Percentiles rank a stretch among this genome's conserved stretches.
These are phyloP conservation scores for Melanostoma scalare DNA, from an alignment of 2,888 invertebrate species.

Conservation along the genomic window DNA sequence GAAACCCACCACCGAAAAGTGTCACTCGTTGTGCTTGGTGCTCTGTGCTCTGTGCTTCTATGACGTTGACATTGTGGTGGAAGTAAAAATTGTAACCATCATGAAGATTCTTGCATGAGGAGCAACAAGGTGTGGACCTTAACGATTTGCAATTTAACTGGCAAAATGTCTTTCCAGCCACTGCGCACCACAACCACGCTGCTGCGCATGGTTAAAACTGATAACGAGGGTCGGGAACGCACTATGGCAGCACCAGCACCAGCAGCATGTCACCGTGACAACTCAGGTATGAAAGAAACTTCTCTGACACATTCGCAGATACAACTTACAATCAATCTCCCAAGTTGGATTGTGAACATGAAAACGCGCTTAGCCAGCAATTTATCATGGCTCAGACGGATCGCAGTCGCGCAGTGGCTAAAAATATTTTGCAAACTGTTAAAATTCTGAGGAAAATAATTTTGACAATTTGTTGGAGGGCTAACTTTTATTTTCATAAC, in stretches of 20 bases:
- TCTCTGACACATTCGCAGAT: constrained; percentile 65
- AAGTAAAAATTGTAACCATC: constrained; percentile 43
- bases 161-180: constrained; percentile 71
- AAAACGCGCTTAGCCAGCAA: constrained; percentile 81
- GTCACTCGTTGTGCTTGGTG: constrained; percentile 53
- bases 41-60: not conserved
- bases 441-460: not conserved
- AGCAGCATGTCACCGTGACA: constrained; percentile 66
- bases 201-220: constrained; percentile 42
- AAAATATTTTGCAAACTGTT: constrained; percentile 53
- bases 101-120: constrained; percentile 31
- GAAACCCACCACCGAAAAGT: constrained; percentile 52
- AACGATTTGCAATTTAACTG: constrained; percentile 72
- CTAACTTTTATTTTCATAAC: not conserved
- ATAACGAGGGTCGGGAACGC: constrained; percentile 54
- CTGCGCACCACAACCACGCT: constrained; percentile 55
- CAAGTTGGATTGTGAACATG: constrained; percentile 79
- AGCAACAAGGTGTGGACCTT: constrained; percentile 66
- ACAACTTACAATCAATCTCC: constrained; percentile 80
- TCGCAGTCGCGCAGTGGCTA: constrained; percentile 53
- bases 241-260: constrained; percentile 27
- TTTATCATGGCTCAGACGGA: constrained; percentile 78
- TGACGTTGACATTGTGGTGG: constrained; percentile 47
- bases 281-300: constrained; percentile 69
- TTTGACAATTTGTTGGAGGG: not conserved